These are phyloP conservation scores for Morinoia aosen DNA, from an alignment of 2,888 invertebrate species.

Conservation along the genomic window DNA sequence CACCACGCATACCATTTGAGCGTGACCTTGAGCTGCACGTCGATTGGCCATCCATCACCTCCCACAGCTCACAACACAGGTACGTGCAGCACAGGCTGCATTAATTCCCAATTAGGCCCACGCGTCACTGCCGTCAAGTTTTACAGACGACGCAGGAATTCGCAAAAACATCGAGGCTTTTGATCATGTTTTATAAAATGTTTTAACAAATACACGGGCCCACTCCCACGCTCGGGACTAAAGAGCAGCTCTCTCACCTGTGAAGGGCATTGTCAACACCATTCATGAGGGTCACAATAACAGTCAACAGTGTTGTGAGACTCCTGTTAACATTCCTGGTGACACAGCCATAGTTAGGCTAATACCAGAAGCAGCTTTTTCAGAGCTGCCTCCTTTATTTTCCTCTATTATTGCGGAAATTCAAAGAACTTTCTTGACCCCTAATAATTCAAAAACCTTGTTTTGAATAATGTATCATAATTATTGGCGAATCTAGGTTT, in stretches of 20 bases:
- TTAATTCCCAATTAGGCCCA: slow-evolving; percentile 22
- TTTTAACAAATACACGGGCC: neutral
- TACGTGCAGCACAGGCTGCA: neutral
- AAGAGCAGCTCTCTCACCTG: slow-evolving; percentile 47
- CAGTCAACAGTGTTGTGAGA: slow-evolving; percentile 28
- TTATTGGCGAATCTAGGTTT: neutral
- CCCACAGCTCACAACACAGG: neutral
- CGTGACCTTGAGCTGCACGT: too few relatives aligned
- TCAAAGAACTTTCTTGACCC: neutral
- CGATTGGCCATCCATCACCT: neutral
- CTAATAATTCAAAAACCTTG: neutral
- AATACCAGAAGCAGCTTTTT: neutral
- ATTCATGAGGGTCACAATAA: slow-evolving; percentile 24
- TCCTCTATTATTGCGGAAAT: neutral
- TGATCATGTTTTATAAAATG: neutral
- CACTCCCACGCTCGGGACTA: slow-evolving; percentile 42
- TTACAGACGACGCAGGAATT: neutral
- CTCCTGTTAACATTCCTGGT: slow-evolving; percentile 43
- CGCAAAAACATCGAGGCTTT: neutral
- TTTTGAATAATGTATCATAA: neutral
- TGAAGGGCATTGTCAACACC: slow-evolving; percentile 38
- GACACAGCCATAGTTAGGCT: neutral
- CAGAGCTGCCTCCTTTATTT: neutral
- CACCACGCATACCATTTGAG: neutral
- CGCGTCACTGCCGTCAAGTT: neutral